Percentiles rank a stretch among this genome's conserved stretches.
Evolutionary conservation across 2,113 vertebrate species (phyloP).

Genomic region (Elgaria multicarinata): DNA sequence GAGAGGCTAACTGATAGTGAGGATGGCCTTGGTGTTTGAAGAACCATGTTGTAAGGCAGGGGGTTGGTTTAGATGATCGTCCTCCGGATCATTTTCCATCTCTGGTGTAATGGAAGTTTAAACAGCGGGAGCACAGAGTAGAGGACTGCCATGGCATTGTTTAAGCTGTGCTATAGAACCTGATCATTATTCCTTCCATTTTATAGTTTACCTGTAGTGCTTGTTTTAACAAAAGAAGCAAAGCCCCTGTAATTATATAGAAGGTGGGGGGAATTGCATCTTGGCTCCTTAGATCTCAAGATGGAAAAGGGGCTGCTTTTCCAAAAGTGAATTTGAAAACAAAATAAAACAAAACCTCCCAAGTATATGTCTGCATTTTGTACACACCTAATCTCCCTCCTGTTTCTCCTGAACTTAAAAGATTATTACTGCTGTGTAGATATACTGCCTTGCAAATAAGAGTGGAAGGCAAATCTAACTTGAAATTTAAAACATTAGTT

Average conservation of each 20-base stretch:
- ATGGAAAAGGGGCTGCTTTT: constrained; percentile 61
- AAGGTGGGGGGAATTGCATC: constrained; percentile 60
- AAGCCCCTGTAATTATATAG: constrained; percentile 63
- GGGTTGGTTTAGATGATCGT: background rate
- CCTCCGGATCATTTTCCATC: background rate
- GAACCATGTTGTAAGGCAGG: background rate
- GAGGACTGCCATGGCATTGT: background rate
- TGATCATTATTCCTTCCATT: constrained; percentile 49
- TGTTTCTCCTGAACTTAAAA: constrained; percentile 62
- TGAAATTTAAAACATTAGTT: constrained; percentile 39
- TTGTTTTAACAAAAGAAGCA: constrained; percentile 58
- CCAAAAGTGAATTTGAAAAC: constrained; percentile 71
- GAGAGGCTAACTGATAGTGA: background rate
- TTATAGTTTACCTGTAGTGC: constrained; percentile 65
- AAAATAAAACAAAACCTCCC: background rate
- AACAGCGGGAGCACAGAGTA: constrained; percentile 46
- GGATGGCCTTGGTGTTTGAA: background rate
- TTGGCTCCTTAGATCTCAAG: constrained; percentile 67
- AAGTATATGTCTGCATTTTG: constrained; percentile 68
- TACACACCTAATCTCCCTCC: background rate
- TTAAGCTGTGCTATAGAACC: constrained; percentile 20
- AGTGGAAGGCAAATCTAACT: constrained; percentile 5
- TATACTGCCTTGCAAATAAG: constrained; percentile 11
- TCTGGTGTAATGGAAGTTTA: constrained; percentile 38
- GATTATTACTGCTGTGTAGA: constrained; percentile 54